Conservation (phyloP, 2,888 invertebrate species). For the Idaea straminata region DNA sequence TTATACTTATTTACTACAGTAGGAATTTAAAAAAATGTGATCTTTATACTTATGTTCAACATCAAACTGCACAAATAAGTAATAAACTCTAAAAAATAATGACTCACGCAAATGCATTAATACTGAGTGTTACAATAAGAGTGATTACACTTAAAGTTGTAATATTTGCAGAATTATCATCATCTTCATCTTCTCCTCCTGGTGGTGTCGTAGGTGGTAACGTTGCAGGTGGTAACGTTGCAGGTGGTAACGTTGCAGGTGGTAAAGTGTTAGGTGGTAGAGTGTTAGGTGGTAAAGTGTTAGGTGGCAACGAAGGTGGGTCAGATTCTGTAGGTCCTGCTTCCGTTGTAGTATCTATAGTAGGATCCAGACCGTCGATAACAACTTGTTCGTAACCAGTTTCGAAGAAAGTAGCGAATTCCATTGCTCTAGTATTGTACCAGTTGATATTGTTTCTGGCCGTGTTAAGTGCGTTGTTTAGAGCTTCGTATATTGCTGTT, state of each 20-base stretch:
- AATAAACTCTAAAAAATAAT: not conserved
- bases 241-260: not conserved
- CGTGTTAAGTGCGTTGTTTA: conserved; percentile 37
- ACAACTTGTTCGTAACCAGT: conserved; percentile 53
- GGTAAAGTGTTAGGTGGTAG: not conserved
- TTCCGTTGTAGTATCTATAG: conserved; percentile 17
- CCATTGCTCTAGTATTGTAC: conserved; percentile 44
- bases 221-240: not conserved
- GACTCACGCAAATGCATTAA: conserved; percentile 35
- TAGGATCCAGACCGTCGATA: conserved; percentile 29
- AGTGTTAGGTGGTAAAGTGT: not conserved
- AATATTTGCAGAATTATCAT: conserved; percentile 46
- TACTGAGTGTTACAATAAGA: conserved; percentile 43
- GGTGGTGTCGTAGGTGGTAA: conserved; percentile 6
- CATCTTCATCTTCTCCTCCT: not conserved
- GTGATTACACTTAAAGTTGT: conserved; percentile 49
- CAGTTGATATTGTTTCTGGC: conserved; percentile 51
- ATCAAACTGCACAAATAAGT: conserved; percentile 1
- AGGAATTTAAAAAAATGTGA: too few species aligned
- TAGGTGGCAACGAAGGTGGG: not conserved
- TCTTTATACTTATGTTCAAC: not conserved
- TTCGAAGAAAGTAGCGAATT: conserved; percentile 54
- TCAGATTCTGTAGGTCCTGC: conserved; percentile 10
- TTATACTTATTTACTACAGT: too few species aligned
- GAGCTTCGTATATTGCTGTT: conserved; percentile 35